phyloP scores from a whole-genome alignment of 2,888 invertebrate genomes.

The Sicus ferrugineus region DNA sequence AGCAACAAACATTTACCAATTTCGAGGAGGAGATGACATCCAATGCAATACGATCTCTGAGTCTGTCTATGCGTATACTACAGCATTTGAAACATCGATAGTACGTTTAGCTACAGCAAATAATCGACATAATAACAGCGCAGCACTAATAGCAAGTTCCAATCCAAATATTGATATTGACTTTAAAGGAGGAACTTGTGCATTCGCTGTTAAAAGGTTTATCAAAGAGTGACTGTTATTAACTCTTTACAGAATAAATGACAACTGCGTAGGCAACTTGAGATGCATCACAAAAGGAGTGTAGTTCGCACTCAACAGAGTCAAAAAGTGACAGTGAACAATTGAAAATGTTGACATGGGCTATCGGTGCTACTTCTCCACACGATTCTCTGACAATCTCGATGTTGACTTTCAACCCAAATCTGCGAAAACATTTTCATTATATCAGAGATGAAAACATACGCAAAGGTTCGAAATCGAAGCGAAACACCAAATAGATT shows the following conservation, averaged over 20 bases:
- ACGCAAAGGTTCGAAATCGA: conserved; percentile 38
- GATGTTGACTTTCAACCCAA: conserved; percentile 34
- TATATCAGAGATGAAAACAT: conserved; percentile 37
- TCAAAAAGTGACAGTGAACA: conserved; percentile 38
- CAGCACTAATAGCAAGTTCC: too few species aligned
- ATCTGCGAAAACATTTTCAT: conserved; percentile 42
- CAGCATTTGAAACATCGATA: background rate
- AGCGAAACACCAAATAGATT: conserved; percentile 38
- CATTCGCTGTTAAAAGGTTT: conserved; percentile 1
- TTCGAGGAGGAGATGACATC: conserved; percentile 40
- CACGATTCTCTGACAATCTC: conserved; percentile 38
- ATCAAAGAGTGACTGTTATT: background rate
- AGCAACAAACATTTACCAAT: too few species aligned
- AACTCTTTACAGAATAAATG: background rate
- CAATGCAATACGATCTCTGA: too few species aligned
- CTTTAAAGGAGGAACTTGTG: conserved; percentile 15
- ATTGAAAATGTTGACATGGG: conserved; percentile 32
- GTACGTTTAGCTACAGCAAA: background rate
- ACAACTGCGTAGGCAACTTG: conserved; percentile 11
- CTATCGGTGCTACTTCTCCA: conserved; percentile 33
- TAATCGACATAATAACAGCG: too few species aligned
- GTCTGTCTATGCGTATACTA: conserved; percentile 38
- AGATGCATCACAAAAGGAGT: background rate
- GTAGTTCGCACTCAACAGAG: background rate
- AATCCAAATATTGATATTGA: conserved; percentile 2